A percentile compares a stretch with the other conserved stretches of the same genome.
Conservation (phyloP, 1,140 invertebrate species). For the Zaprionus lachaisei region DNA sequence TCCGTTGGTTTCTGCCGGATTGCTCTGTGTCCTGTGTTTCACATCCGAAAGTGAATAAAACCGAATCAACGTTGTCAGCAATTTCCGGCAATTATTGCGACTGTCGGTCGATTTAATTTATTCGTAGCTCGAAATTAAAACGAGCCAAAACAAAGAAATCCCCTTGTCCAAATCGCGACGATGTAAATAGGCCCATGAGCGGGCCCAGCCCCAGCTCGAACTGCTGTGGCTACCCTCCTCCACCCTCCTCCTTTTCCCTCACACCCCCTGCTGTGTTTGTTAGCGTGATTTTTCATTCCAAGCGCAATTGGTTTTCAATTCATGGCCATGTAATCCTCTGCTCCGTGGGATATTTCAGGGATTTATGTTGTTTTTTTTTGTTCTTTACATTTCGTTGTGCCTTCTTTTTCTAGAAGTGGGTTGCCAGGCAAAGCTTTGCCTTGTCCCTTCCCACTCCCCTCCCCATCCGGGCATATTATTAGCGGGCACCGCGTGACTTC, state of each 20-base stretch:
- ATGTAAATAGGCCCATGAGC: conserved; percentile 66
- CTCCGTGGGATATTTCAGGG: conserved; percentile 79
- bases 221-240: background rate
- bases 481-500: conserved; percentile 68
- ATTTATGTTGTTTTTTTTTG: conserved; percentile 73
- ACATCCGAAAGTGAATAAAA: conserved; percentile 27
- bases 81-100: conserved; percentile 80
- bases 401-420: conserved; percentile 29
- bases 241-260: background rate
- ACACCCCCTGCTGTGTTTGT: conserved; percentile 56
- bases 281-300: conserved; percentile 82
- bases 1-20: conserved; percentile 7
- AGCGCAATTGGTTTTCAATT: conserved; percentile 82
- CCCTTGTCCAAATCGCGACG: conserved; percentile 75
- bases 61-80: conserved; percentile 63
- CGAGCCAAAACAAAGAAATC: conserved; percentile 76
- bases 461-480: conserved; percentile 67
- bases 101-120: conserved; percentile 83
- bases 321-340: conserved; percentile 76
- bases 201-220: conserved; percentile 2
- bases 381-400: conserved; percentile 29
- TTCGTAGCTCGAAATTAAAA: conserved; percentile 81
- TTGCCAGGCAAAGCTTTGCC: background rate
- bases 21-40: background rate
- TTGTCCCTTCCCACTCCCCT: background rate